Conservation (phyloP, 2,888 invertebrate species). For the Cheilosia impressa region DNA sequence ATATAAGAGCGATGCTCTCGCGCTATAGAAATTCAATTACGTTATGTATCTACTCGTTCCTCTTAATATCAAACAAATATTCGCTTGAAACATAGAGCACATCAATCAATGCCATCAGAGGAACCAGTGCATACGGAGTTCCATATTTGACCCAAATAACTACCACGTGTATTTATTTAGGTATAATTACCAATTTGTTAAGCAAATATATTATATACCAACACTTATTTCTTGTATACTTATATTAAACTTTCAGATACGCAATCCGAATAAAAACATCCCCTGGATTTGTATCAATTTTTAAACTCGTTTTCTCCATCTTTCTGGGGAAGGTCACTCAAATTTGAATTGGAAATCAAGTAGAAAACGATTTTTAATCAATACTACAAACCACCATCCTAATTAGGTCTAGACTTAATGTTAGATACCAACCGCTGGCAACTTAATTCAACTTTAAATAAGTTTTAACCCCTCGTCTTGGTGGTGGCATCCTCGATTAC, state of each 20-base stretch:
- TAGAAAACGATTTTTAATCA: slow-evolving; percentile 19
- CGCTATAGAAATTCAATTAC: too few relatives aligned
- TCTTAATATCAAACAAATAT: neutral
- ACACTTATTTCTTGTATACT: too few relatives aligned
- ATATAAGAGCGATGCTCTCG: too few relatives aligned
- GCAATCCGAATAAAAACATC: too few relatives aligned
- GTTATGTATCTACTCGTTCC: too few relatives aligned
- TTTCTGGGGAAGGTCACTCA: neutral
- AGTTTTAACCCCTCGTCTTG: slow-evolving; percentile 1
- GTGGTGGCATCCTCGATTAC: slow-evolving; percentile 5
- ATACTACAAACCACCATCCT: slow-evolving; percentile 3
- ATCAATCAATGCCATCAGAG: too few relatives aligned
- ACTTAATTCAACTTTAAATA: slow-evolving; percentile 17
- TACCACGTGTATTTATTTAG: too few relatives aligned
- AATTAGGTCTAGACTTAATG: slow-evolving; percentile 38
- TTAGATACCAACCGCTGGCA: neutral
- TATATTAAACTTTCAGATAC: too few relatives aligned
- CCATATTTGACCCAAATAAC: too few relatives aligned
- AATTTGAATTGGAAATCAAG: neutral
- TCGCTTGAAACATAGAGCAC: neutral
- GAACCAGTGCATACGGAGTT: too few relatives aligned
- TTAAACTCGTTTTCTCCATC: neutral
- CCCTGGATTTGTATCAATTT: slow-evolving; percentile 1
- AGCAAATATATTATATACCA: too few relatives aligned
- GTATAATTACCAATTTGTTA: too few relatives aligned